These are phyloP conservation scores for Apodemus sylvaticus DNA, from an alignment of 2,113 vertebrate species.

Conservation along the genomic window DNA sequence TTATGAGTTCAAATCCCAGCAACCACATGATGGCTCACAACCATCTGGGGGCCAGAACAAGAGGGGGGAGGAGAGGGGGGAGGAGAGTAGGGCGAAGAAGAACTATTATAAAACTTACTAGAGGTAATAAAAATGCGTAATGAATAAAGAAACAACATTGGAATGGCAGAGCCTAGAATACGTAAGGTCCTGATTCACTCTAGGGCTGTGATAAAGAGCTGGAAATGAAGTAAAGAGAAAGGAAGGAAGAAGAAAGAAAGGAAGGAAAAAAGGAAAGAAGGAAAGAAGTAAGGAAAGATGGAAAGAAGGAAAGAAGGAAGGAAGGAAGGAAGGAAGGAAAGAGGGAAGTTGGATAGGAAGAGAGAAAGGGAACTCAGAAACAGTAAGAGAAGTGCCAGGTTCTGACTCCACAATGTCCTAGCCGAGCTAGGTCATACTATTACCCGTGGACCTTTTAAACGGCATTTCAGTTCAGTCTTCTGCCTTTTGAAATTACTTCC, in stretches of 20 bases:
- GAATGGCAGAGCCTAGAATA: neutral
- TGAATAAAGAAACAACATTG: neutral
- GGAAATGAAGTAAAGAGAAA: too few relatives aligned
- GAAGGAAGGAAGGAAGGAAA: neutral
- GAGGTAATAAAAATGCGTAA: neutral
- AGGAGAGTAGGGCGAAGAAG: too few relatives aligned
- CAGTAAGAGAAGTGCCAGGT: neutral
- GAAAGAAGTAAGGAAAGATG: neutral
- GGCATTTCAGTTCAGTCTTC: conserved; percentile 34
- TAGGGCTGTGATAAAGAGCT: neutral
- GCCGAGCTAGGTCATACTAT: neutral
- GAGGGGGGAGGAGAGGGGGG: too few relatives aligned
- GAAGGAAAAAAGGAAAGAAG: neutral
- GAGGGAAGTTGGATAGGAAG: fast-evolving
- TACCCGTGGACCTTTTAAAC: neutral
- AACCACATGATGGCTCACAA: too few relatives aligned
- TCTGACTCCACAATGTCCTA: neutral
- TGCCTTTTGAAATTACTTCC: conserved; percentile 55
- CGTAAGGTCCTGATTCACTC: neutral
- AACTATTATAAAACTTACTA: neutral
- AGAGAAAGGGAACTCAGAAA: neutral
- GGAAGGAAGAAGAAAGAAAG: too few relatives aligned
- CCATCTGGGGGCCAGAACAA: too few relatives aligned
- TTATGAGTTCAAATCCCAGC: too few relatives aligned
- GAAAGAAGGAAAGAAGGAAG: too few relatives aligned